These are phyloP conservation scores for Macrobrachium nipponense DNA, from an alignment of 1,140 invertebrate genomes.

Conservation along the genomic window DNA sequence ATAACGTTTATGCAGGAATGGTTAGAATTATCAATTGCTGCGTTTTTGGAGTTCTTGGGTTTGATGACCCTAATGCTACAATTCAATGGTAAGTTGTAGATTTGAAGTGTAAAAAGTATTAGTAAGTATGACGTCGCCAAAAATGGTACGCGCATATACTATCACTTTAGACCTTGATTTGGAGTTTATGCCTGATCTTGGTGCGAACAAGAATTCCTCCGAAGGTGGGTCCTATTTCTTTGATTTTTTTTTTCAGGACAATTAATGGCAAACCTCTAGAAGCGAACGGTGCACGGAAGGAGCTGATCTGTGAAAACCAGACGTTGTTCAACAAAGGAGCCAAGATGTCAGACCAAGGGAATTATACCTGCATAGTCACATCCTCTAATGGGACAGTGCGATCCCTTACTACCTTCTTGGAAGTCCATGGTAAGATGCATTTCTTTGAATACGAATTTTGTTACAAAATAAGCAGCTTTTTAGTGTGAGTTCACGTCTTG, in stretches of 20 bases:
- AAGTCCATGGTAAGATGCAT: neutral
- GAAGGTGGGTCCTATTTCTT: too few relatives aligned
- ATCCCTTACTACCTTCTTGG: neutral
- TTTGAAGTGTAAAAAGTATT: neutral
- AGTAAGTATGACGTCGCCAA: neutral
- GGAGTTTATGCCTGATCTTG: neutral
- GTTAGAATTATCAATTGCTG: neutral
- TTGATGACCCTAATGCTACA: neutral
- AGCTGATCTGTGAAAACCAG: neutral
- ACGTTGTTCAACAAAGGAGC: neutral
- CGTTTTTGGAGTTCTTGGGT: neutral
- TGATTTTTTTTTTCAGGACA: neutral
- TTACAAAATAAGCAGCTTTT: too few relatives aligned
- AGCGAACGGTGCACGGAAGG: neutral
- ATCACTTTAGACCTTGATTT: too few relatives aligned
- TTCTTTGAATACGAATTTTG: neutral
- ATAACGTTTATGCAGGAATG: neutral
- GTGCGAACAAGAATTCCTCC: neutral
- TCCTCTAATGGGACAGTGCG: neutral
- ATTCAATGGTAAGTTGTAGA: neutral
- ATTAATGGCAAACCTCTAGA: neutral
- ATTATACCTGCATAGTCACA: constrained; percentile 1
- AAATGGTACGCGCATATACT: neutral
- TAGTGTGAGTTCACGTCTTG: too few relatives aligned
- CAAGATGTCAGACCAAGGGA: neutral